Conservation (phyloP, 2,113 vertebrate genomes). For the Myotis davidii region DNA sequence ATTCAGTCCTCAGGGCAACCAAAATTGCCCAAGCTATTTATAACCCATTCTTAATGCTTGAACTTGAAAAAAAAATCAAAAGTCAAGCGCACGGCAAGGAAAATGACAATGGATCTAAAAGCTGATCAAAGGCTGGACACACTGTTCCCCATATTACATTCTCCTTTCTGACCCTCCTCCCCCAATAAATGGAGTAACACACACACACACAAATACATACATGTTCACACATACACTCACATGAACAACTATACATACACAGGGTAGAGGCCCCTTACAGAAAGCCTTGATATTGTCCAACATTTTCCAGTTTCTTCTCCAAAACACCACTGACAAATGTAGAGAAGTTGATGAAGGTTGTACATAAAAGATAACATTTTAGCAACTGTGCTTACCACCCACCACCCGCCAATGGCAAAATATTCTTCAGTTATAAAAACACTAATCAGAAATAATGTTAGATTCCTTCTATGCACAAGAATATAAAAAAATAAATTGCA, state of each 20-base stretch:
- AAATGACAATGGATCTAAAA: neutral
- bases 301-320: neutral
- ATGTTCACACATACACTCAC: neutral
- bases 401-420: neutral
- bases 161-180: neutral
- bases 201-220: too few relatives aligned
- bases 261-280: neutral
- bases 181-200: neutral
- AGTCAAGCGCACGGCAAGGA: neutral
- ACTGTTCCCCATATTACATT: neutral
- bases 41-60: neutral
- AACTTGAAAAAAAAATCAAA: conserved; percentile 2
- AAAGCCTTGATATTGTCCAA: neutral
- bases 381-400: neutral
- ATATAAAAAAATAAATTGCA: conserved; percentile 2
- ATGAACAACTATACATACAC: neutral
- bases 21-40: neutral
- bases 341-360: neutral
- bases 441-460: conserved; percentile 32
- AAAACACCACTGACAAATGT: neutral
- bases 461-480: neutral
- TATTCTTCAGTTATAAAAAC: neutral
- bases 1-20: neutral
- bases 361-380: neutral
- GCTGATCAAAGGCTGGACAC: neutral